Evolutionary conservation across 2,113 vertebrate genomes (phyloP), one percentile per base, ranked within the genome.

Genomic region (Cnemophilus loriae): DNA sequence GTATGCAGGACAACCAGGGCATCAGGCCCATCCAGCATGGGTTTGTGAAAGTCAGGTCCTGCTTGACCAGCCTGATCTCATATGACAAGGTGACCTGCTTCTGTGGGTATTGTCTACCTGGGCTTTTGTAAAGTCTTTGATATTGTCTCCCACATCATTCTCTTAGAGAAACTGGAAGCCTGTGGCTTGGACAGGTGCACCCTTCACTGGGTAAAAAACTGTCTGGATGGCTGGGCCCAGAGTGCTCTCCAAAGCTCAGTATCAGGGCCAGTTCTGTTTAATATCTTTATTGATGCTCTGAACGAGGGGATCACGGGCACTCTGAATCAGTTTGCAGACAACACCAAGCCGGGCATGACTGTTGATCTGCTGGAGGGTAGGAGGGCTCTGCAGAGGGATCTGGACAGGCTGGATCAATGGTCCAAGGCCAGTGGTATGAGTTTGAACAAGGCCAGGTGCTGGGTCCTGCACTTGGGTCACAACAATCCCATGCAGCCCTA

Each of bases 401-500:
- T 55, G 78, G 39, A 22, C 21, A 47, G n/a, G 11, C 11, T 55
- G 47, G n/a, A 14, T 16, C 11, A 10, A 0, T n/a, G 39, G 39
- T 3, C 46, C 9, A 6, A 39, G 37, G 23, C 23, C 22, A 16
- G 0, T 7, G 16, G 7, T 33, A 7, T 4, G 37, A 89, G 13
- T 10, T 67, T 65, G 15, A 44, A 6, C 16, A 59, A 46, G 33
- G 6, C 1, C 23, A 10, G 4, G 24, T 46, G 16, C 46, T 13
- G 5, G 3, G 20, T 67, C 20, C 69, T 82, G 20, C 33, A 4
- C 28, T 28, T 26, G 39, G 7, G 19, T 46, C 39, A 53, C 53
- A 83, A 5, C 30, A 75, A 7, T 5, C 11, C 2, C 53, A 1
- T 20, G 78, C 46, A 60, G 53, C 0, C 0, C 69, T 41, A 0